Percentiles rank a stretch among this genome's conserved stretches.
phyloP scores from a whole-genome alignment of 23 tunicate species.

The Corella eumyota region DNA sequence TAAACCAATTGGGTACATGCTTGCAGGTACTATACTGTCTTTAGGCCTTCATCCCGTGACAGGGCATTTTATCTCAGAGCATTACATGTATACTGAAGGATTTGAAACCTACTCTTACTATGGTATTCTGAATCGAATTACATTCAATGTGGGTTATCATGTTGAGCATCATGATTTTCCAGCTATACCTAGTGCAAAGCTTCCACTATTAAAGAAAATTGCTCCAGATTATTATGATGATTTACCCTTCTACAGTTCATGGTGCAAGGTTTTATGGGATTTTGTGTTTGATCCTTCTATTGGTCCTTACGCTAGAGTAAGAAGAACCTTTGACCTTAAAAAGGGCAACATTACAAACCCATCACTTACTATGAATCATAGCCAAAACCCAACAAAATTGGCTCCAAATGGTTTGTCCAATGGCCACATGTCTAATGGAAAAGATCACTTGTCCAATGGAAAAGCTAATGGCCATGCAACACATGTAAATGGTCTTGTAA shows the following conservation, averaged over 20 bases:
- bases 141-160: slow-evolving; percentile 98
- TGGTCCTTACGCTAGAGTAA: slow-evolving; percentile 77
- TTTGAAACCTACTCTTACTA: slow-evolving; percentile 93
- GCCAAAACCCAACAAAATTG: no score
- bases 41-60: slow-evolving; percentile 90
- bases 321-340: slow-evolving; percentile 37
- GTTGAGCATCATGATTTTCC: slow-evolving; percentile 99
- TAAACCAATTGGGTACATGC: slow-evolving; percentile 68
- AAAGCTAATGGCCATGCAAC: no score
- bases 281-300: slow-evolving; percentile 88
- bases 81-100: slow-evolving; percentile 94
- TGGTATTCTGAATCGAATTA: slow-evolving; percentile 70
- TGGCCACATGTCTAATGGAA: no score
- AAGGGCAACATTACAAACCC: not conserved
- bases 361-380: no score
- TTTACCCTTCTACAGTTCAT: slow-evolving; percentile 74
- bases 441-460: no score
- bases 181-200: slow-evolving; percentile 74
- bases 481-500: no score
- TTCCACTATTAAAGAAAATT: slow-evolving; percentile 89
- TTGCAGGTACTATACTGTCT: slow-evolving; percentile 67
- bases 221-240: slow-evolving; percentile 96
- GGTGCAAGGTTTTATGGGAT: slow-evolving; percentile 92
- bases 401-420: no score
- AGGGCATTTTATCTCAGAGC: slow-evolving; percentile 97